Base-by-base conservation (phyloP, 2,888 invertebrate genomes). In the Drosophila antonietae region DNA sequence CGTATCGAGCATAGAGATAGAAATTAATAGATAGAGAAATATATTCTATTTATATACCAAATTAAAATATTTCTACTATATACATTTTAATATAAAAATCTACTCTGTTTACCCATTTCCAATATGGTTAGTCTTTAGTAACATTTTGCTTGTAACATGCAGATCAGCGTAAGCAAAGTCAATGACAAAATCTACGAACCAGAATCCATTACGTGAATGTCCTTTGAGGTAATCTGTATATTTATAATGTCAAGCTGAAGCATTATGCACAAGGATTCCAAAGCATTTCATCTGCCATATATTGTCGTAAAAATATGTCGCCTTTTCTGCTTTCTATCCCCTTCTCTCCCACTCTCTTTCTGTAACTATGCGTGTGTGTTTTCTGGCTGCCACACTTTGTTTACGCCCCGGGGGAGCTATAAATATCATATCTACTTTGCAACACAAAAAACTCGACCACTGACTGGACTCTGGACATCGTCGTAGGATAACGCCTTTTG, bases 371-470 rank as follows among this genome's bases (percentile, higher is more conserved):
- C 59, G 41, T 62, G 41, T 62, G 39, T 69, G 20, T 20, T 7
- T 43, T 12, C 44, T 20, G 63, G 37, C 43, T 64, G 70, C 72
- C 67, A 82, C 85, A 84, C 80, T 85, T 89, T 90, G 88, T 75
- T 86, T 84, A 83, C 85, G 88, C 92, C 91, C 91, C 78, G 75
- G 70, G 92, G 92, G 92, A 92, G 90, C 92, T 91, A 92, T 92
- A 92, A 92, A 92, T 92, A 91, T 91, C 89, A 91, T 90, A 89
- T 90, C 90, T 90, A 90, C 90, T 90, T 90, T 90, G 90, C 90
- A 90, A 89, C 81, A 85, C 86, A 86, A 88, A 86, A 85, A 84
- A 83, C 81, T 49, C 31, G 39, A 39, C 59, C 59, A 49, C 39
- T 28, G 59, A 47, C 44, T 57, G 57, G 58, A 39, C 47, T 37